Percentiles rank a stretch among this genome's conserved stretches.
These are phyloP conservation scores for Strigamia maritima DNA, from an alignment of 2,888 invertebrate genomes.

Conservation along the genomic window DNA sequence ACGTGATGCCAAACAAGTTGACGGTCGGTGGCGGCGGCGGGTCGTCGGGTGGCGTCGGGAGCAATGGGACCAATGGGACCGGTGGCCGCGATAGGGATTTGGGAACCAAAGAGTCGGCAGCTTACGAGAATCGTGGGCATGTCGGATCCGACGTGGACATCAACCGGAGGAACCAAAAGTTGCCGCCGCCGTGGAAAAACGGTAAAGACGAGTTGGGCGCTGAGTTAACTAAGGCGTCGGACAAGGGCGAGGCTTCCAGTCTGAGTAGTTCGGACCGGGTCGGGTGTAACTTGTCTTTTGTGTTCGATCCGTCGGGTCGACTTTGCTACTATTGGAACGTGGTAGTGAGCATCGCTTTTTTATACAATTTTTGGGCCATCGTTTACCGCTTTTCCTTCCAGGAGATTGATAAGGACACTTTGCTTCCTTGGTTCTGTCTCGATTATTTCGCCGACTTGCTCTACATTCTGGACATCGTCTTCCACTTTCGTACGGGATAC, in stretches of 20 bases:
- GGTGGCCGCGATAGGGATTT: conserved; percentile 45
- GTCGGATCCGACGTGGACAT: conserved; percentile 73
- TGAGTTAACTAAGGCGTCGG: conserved; percentile 45
- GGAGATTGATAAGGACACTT: conserved; percentile 65
- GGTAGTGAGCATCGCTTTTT: conserved; percentile 91
- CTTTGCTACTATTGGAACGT: conserved; percentile 96
- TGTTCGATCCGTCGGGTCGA: conserved; percentile 96
- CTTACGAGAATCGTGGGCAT: conserved; percentile 64
- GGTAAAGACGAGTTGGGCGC: background rate
- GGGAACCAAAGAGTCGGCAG: conserved; percentile 61
- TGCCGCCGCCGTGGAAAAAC: conserved; percentile 14
- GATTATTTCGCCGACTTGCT: conserved; percentile 96
- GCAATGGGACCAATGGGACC: conserved; percentile 45
- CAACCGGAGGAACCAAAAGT: conserved; percentile 59
- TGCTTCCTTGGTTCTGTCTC: conserved; percentile 92
- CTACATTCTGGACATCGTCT: conserved; percentile 91
- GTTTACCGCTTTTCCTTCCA: conserved; percentile 96
- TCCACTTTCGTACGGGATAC: conserved; percentile 96
- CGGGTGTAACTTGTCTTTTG: conserved; percentile 83
- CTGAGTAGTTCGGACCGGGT: conserved; percentile 59
- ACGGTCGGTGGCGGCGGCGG: conserved; percentile 49
- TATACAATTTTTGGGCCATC: conserved; percentile 97
- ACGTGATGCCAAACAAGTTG: conserved; percentile 74
- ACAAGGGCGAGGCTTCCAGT: conserved; percentile 52
- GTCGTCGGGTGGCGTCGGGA: conserved; percentile 43